Conservation (phyloP, 2,113 vertebrate genomes). For the Mesembrinibis cayennensis region DNA sequence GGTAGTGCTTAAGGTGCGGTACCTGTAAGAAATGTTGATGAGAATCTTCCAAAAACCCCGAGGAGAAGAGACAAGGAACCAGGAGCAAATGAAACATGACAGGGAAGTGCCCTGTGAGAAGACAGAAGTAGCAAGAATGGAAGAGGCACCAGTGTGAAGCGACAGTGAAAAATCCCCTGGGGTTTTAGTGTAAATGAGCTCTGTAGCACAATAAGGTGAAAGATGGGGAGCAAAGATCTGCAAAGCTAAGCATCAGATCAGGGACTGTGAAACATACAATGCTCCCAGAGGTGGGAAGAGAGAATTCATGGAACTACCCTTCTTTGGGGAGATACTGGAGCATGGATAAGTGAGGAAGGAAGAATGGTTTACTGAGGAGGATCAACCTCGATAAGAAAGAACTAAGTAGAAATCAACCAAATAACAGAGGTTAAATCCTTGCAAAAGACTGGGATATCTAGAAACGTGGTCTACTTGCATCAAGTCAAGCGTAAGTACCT, state of each 20-base stretch:
- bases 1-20: fast-evolving
- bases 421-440: neutral
- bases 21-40: neutral
- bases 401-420: neutral
- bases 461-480: neutral
- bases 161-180: neutral
- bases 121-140: neutral
- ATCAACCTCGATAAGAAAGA: neutral
- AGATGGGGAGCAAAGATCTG: neutral
- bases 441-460: neutral
- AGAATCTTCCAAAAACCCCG: neutral
- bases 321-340: neutral
- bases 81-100: neutral
- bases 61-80: neutral
- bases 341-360: neutral
- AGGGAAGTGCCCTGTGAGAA: neutral
- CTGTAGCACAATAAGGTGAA: neutral
- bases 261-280: fast-evolving
- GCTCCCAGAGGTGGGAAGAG: neutral
- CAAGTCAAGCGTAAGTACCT: fast-evolving
- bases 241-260: fast-evolving
- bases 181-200: neutral
- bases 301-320: neutral
- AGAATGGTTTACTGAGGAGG: neutral
- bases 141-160: neutral